Percentiles rank a stretch among this genome's conserved stretches.
Conservation (phyloP, 1,140 invertebrate species). For the Polyergus mexicanus region DNA sequence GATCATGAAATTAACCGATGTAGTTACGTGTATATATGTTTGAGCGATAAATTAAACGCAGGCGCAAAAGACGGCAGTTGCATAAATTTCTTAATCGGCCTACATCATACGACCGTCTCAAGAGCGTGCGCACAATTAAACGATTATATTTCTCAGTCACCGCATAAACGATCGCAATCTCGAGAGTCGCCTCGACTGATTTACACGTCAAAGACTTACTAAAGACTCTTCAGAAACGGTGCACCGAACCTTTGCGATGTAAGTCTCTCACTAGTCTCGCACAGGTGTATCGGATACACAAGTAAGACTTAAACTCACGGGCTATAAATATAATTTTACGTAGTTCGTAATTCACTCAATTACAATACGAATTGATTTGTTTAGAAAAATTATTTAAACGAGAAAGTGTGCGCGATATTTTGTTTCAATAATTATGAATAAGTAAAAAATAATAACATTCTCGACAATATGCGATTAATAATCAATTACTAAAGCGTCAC, state of each 20-base stretch:
- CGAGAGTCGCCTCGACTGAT: constrained; percentile 59
- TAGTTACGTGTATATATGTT: background rate
- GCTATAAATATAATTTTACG: background rate
- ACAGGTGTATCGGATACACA: background rate
- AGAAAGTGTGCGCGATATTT: background rate
- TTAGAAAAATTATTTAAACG: background rate
- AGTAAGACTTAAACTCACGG: background rate
- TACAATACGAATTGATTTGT: background rate
- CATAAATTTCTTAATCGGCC: constrained; percentile 69
- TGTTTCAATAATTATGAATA: background rate
- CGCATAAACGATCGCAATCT: constrained; percentile 59
- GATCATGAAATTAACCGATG: constrained; percentile 51
- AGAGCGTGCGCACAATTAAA: constrained; percentile 62
- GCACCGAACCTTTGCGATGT: constrained; percentile 46
- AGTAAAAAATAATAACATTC: background rate
- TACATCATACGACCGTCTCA: background rate
- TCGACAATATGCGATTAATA: background rate
- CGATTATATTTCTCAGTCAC: constrained; percentile 70
- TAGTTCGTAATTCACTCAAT: background rate
- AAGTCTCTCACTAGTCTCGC: constrained; percentile 26
- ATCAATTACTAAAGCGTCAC: background rate
- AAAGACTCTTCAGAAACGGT: constrained; percentile 68
- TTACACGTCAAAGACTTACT: constrained; percentile 74
- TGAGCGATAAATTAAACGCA: constrained; percentile 59
- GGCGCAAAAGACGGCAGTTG: constrained; percentile 36